These are phyloP conservation scores for Erpornis zantholeuca DNA, from an alignment of 2,113 vertebrate species.

Conservation along the genomic window DNA sequence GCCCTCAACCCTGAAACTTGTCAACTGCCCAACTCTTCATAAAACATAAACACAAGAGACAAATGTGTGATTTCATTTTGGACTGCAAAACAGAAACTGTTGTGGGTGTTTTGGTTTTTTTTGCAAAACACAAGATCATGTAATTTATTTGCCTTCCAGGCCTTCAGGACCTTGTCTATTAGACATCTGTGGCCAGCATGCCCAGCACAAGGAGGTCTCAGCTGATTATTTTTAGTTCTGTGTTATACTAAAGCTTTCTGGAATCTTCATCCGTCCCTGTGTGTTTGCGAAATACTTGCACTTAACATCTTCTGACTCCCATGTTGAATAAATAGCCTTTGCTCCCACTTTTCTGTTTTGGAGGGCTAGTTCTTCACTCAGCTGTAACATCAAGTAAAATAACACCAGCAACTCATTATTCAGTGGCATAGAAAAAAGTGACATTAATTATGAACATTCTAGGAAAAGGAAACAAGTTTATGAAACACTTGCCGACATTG, in stretches of 20 bases:
- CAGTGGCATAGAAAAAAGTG: neutral
- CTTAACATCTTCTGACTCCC: neutral
- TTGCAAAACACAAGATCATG: neutral
- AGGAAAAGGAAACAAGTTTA: conserved; percentile 54
- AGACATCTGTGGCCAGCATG: neutral
- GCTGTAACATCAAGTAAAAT: neutral
- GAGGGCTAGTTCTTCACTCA: neutral
- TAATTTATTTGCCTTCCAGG: neutral
- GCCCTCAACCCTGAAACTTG: neutral
- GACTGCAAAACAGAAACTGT: neutral
- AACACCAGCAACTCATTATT: neutral
- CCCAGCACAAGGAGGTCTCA: neutral
- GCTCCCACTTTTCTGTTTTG: neutral
- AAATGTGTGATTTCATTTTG: neutral
- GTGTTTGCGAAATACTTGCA: neutral
- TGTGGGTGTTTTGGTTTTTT: neutral
- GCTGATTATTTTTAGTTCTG: neutral
- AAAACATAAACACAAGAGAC: neutral
- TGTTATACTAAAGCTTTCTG: neutral
- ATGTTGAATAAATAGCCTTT: neutral
- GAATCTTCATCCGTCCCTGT: neutral
- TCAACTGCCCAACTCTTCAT: neutral
- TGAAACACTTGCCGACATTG: conserved; percentile 42
- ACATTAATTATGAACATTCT: conserved; percentile 38
- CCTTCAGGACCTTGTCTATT: neutral